Evolutionary conservation across 2,888 invertebrate species (phyloP).

Genomic region (Prosapia bicincta): DNA sequence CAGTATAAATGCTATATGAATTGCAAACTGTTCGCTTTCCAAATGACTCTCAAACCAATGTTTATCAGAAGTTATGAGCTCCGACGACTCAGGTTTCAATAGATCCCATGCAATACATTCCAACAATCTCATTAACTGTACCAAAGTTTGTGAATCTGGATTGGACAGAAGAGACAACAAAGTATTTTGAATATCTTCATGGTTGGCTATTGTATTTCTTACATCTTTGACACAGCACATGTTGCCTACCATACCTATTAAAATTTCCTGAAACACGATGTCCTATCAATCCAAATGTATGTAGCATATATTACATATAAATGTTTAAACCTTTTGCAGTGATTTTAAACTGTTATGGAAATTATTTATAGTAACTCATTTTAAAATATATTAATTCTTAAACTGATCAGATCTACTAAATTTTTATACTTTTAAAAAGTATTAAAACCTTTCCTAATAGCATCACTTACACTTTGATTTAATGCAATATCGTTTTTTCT

Average conservation of each 20-base stretch:
- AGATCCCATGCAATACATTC: slow-evolving; percentile 44
- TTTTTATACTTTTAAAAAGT: no score
- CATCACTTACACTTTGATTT: no score
- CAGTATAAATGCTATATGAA: slow-evolving; percentile 65
- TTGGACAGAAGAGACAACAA: slow-evolving; percentile 56
- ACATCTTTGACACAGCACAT: slow-evolving; percentile 67
- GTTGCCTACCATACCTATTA: slow-evolving; percentile 81
- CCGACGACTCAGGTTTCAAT: slow-evolving; percentile 27
- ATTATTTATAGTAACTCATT: no score
- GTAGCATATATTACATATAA: no score
- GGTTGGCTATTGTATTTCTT: slow-evolving; percentile 45
- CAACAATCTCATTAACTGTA: slow-evolving; percentile 68
- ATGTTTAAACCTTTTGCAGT: no score
- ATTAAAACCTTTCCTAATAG: no score
- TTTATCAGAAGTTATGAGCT: slow-evolving; percentile 36
- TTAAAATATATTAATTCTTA: no score
- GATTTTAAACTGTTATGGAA: no score
- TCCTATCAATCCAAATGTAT: not conserved
- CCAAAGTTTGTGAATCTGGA: slow-evolving; percentile 67
- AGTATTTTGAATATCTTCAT: slow-evolving; percentile 34
- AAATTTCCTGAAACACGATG: slow-evolving; percentile 59
- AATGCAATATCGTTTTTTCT: no score
- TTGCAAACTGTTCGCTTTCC: slow-evolving; percentile 23
- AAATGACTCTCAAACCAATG: slow-evolving; percentile 34
- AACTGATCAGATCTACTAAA: no score